A percentile compares a stretch with the other conserved stretches of the same genome.
Conservation (phyloP, 1,140 invertebrate genomes). For the Macrobrachium nipponense region DNA sequence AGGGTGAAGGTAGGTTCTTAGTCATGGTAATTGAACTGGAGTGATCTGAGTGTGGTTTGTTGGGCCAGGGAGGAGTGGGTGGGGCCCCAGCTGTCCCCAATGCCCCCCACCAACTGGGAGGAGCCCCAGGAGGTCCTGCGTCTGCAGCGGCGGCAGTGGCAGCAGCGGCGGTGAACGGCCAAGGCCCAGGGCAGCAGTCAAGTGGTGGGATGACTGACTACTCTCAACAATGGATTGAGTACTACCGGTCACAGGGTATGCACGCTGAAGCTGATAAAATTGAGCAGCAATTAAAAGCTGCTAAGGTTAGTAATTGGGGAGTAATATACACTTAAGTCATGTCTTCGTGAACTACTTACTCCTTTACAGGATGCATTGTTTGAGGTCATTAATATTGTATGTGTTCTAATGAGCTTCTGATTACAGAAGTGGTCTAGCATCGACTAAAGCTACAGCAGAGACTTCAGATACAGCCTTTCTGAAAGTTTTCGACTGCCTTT, state of each 20-base stretch:
- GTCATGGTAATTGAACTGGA: conserved; percentile 50
- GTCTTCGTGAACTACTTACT: conserved; percentile 11
- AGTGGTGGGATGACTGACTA: conserved; percentile 76
- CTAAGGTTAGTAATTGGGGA: conserved; percentile 68
- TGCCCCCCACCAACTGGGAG: conserved; percentile 52
- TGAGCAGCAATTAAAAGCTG: conserved; percentile 82
- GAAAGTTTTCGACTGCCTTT: too few species aligned
- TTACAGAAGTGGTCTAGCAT: conserved; percentile 35
- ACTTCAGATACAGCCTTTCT: too few species aligned
- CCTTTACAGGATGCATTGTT: conserved; percentile 19
- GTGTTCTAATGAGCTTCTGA: conserved; percentile 35
- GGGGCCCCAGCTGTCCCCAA: conserved; percentile 44
- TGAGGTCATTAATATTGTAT: neutral
- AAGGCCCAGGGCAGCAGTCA: conserved; percentile 38
- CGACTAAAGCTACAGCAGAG: too few species aligned
- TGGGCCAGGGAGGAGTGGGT: conserved; percentile 58
- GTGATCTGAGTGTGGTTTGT: conserved; percentile 58
- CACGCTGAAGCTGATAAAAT: conserved; percentile 90
- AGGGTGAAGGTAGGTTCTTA: conserved; percentile 49
- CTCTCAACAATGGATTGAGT: conserved; percentile 97
- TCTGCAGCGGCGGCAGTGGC: neutral
- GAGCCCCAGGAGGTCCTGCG: conserved; percentile 34
- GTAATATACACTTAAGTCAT: neutral
- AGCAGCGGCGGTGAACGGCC: conserved; percentile 49
- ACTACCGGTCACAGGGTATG: conserved; percentile 93